These are phyloP conservation scores for Dicentrarchus labrax DNA, from an alignment of 2,113 vertebrate species.

Conservation along the genomic window DNA sequence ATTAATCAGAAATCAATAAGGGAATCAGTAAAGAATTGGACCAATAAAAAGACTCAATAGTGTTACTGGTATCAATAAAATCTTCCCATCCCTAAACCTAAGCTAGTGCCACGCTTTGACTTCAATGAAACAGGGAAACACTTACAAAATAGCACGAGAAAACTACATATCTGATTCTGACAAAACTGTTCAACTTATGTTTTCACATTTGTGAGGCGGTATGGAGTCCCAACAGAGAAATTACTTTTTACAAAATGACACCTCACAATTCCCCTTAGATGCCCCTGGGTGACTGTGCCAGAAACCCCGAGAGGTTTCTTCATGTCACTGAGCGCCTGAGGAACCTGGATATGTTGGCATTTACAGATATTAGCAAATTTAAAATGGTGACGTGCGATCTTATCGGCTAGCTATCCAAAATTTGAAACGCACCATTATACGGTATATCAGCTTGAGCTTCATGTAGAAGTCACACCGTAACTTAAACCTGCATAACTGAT, in stretches of 20 bases:
- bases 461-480: background rate
- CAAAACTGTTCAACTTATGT: background rate
- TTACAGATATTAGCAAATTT: background rate
- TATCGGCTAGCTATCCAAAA: background rate
- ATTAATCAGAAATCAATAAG: too few species aligned
- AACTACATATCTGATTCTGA: slow-evolving; percentile 3
- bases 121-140: background rate
- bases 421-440: background rate
- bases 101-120: too few species aligned
- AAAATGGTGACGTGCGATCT: slow-evolving; percentile 15
- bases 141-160: background rate
- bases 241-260: background rate
- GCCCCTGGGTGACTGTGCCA: background rate
- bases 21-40: too few species aligned
- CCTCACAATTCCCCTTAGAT: slow-evolving; percentile 3
- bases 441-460: background rate
- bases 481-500: background rate
- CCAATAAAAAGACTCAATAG: too few species aligned
- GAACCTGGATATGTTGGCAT: slow-evolving; percentile 17
- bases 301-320: slow-evolving; percentile 21
- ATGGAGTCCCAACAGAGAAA: background rate
- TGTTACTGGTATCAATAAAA: too few species aligned
- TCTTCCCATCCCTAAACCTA: too few species aligned
- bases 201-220: background rate
- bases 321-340: background rate